A percentile compares a stretch with the other conserved stretches of the same genome.
These are phyloP conservation scores for Bacillus rossius DNA, from an alignment of 1,140 invertebrate species.

Conservation along the genomic window DNA sequence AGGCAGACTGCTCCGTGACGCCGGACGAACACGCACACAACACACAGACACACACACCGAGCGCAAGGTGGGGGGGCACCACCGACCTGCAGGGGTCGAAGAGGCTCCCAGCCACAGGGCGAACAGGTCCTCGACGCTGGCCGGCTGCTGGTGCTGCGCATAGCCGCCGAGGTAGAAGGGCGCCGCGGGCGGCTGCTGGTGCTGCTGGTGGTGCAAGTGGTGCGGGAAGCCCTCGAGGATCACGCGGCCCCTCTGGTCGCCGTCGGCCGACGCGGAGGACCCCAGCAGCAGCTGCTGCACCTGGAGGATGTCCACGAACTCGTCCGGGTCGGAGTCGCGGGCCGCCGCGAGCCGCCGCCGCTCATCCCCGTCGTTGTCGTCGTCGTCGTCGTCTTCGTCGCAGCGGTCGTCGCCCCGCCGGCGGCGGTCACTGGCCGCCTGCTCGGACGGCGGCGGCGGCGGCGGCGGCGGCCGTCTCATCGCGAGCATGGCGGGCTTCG, in stretches of 20 bases:
- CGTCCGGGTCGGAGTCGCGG: slow-evolving; percentile 35
- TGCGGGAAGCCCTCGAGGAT: slow-evolving; percentile 17
- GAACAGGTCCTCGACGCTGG: slow-evolving; percentile 44
- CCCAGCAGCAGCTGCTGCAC: slow-evolving; percentile 52
- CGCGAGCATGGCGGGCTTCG: neutral
- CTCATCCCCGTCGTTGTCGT: slow-evolving; percentile 23
- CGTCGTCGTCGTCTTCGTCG: slow-evolving; percentile 18
- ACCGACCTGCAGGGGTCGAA: slow-evolving; percentile 45
- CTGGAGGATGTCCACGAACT: slow-evolving; percentile 55
- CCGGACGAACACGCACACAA: too few relatives aligned
- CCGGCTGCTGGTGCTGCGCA: slow-evolving; percentile 38
- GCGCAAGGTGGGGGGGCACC: neutral
- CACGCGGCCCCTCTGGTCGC: slow-evolving; percentile 16
- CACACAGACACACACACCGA: too few relatives aligned
- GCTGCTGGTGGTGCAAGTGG: slow-evolving; percentile 25
- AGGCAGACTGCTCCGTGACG: too few relatives aligned
- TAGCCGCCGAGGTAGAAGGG: slow-evolving; percentile 44
- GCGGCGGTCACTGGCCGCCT: neutral
- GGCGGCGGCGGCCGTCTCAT: neutral
- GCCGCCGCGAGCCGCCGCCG: neutral
- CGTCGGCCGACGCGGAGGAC: slow-evolving; percentile 33
- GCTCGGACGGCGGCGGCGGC: neutral
- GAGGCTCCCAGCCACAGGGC: slow-evolving; percentile 49
- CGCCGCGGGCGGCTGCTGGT: slow-evolving; percentile 22
- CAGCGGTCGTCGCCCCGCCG: slow-evolving; percentile 13